phyloP scores from a whole-genome alignment of 1,140 invertebrate species.

The Dermatophagoides farinae region DNA sequence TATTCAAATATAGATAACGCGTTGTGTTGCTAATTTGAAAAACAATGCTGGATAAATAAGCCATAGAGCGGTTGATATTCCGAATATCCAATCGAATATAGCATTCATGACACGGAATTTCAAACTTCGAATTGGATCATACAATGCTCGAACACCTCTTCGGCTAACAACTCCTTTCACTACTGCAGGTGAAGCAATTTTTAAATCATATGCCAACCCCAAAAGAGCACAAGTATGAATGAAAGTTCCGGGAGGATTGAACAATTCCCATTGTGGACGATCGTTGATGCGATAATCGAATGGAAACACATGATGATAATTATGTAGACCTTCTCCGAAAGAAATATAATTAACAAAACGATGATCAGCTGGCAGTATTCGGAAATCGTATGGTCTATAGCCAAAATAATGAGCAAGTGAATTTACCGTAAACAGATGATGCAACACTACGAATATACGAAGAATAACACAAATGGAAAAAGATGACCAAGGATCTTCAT shows the following conservation, averaged over 20 bases:
- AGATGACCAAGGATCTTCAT: conserved; percentile 26
- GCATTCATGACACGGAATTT: background rate
- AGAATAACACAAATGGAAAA: conserved; percentile 26
- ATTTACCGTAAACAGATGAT: conserved; percentile 30
- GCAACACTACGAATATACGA: conserved; percentile 28
- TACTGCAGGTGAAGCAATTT: background rate
- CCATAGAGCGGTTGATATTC: background rate
- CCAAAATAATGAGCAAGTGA: conserved; percentile 31
- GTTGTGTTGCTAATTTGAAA: background rate
- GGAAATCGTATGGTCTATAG: conserved; percentile 20
- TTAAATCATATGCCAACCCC: background rate
- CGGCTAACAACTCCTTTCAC: background rate
- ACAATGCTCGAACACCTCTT: background rate
- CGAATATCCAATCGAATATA: conserved; percentile 4
- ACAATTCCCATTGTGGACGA: background rate
- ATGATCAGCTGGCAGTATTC: background rate
- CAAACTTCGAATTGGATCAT: background rate
- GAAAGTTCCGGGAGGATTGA: conserved; percentile 6
- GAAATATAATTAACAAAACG: conserved; percentile 5
- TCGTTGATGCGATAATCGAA: conserved; percentile 8
- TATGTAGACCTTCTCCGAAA: background rate
- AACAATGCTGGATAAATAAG: background rate
- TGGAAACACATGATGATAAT: conserved; percentile 11
- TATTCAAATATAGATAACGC: too few species aligned
- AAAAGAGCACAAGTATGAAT: background rate